Conservation (phyloP, 1,140 invertebrate species). For the Halyomorpha halys region DNA sequence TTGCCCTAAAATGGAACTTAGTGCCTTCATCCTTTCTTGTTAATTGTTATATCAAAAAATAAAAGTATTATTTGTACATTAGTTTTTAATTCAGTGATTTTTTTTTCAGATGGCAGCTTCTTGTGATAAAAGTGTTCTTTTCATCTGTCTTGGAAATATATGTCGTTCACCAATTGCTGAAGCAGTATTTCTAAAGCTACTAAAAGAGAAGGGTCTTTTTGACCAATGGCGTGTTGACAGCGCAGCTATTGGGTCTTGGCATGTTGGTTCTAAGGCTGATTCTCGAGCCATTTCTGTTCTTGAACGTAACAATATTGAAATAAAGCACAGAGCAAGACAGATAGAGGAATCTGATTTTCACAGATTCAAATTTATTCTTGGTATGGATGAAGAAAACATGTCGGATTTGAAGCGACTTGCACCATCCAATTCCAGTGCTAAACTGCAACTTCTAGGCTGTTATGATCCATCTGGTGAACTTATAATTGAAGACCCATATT, state of each 20-base stretch:
- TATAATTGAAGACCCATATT: slow-evolving; percentile 82
- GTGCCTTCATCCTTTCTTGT: too few relatives aligned
- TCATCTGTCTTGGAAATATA: slow-evolving; percentile 60
- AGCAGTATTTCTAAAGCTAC: slow-evolving; percentile 67
- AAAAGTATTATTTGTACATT: too few relatives aligned
- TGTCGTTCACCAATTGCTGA: slow-evolving; percentile 92
- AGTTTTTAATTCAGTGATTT: too few relatives aligned
- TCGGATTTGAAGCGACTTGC: slow-evolving; percentile 48
- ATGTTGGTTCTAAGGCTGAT: slow-evolving; percentile 73
- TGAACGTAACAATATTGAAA: slow-evolving; percentile 38
- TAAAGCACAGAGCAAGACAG: slow-evolving; percentile 37
- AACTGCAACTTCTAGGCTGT: slow-evolving; percentile 64
- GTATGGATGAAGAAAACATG: slow-evolving; percentile 82
- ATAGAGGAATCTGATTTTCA: slow-evolving; percentile 59
- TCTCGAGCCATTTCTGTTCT: slow-evolving; percentile 58
- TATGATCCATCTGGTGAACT: slow-evolving; percentile 67
- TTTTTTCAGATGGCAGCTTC: too few relatives aligned
- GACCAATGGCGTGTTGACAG: slow-evolving; percentile 76
- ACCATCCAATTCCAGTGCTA: slow-evolving; percentile 51
- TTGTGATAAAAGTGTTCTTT: slow-evolving; percentile 29
- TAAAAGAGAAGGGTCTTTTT: slow-evolving; percentile 48
- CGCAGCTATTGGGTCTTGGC: slow-evolving; percentile 74
- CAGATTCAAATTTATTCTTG: slow-evolving; percentile 76
- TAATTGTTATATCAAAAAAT: too few relatives aligned
- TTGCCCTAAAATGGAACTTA: too few relatives aligned